phyloP scores from a whole-genome alignment of 2,113 vertebrate species.

The Erpornis zantholeuca region DNA sequence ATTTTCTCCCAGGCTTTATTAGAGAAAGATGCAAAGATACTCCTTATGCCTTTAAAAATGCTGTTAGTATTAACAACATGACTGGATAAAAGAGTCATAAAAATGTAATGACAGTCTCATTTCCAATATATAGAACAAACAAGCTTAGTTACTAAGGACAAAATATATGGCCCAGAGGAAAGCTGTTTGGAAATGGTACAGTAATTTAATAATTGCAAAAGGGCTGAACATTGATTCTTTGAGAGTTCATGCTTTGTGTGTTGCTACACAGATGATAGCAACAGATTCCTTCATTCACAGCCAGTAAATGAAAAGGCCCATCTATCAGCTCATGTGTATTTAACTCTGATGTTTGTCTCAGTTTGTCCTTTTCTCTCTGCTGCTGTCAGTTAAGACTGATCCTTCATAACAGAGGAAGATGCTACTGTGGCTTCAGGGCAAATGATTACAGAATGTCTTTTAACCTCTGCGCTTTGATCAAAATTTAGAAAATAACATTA shows the following conservation, averaged over 20 bases:
- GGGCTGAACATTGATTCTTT: background rate
- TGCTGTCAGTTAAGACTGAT: background rate
- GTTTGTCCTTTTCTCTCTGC: background rate
- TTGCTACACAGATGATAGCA: background rate
- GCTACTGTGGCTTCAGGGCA: background rate
- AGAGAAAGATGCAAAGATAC: background rate
- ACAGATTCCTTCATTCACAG: background rate
- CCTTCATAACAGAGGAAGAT: background rate
- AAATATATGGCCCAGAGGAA: background rate
- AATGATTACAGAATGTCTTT: background rate
- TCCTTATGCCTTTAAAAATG: background rate
- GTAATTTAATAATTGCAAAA: conserved; percentile 6
- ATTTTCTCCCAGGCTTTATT: background rate
- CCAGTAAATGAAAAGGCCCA: background rate
- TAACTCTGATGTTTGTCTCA: background rate
- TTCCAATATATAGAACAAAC: conserved; percentile 5
- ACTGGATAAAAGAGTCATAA: background rate
- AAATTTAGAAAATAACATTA: background rate
- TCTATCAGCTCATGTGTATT: background rate
- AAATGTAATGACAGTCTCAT: background rate
- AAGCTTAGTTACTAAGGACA: background rate
- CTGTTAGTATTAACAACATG: background rate
- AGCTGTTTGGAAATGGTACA: background rate
- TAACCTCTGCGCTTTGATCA: background rate
- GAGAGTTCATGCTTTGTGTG: background rate